Evolutionary conservation across 2,888 invertebrate genomes (phyloP), one percentile per base, ranked within the genome.

Genomic region (Pristionchus fissidentatus): DNA sequence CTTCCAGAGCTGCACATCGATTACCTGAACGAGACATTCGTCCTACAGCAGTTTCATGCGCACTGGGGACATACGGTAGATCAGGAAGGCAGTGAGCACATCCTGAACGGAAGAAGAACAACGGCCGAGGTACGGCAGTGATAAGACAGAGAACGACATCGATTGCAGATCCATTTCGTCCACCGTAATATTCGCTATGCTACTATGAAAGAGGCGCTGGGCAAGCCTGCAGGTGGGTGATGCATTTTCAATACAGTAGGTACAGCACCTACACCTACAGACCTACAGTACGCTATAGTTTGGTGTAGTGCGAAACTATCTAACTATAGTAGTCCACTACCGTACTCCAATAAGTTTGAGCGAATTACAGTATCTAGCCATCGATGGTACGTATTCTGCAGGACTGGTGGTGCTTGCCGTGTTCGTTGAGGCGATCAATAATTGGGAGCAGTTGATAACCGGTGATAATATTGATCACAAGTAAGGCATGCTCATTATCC

Each of bases 31-130:
- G 55, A 35, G 22, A 43, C 79, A 5, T 79, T 55, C 57, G 79
- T 57, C n/a, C 79, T 79, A 26, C 38, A 57, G 26, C 79, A 79
- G 29, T 57, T 79, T 29, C 79, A 79, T 46, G 13, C 38, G 38
- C 79, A 79, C 43, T 79, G 79, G 79, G 79, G 79, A 1, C 26
- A 79, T 41, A 26, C 55, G 57, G 79, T 55, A 38, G 78, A 78
- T n/a, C n/a, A 78, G 35, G 32, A n/a, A 1, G 79, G 79, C 1
- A 79, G 79, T 41, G 79, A 79, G 22, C 79, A 79, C 29, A 32
- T 57, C 43, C 38, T 79, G n/a, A 46, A 57, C 29, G 79, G 79
- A 79, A 79, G 57, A 55, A 79, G 57, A 29, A 41, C n/a, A 15
- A 79, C 57, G 57, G 55, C 79, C 1, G 79, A 79, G 22, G 77